phyloP scores from a whole-genome alignment of 2,113 vertebrate genomes.

The Dipodomys stephensi region DNA sequence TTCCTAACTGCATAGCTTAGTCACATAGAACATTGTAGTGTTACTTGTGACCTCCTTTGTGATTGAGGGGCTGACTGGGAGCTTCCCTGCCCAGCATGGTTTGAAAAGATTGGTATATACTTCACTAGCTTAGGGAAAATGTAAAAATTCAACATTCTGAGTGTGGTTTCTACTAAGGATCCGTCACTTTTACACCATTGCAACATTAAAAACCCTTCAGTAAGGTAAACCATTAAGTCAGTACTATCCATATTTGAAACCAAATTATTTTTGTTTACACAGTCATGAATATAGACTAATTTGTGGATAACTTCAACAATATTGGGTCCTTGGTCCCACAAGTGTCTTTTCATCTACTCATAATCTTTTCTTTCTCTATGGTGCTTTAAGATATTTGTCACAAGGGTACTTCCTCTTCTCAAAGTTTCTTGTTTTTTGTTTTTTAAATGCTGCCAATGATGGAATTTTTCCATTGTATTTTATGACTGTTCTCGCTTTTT shows the following conservation, averaged over 20 bases:
- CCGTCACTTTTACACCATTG: neutral
- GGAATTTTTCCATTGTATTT: neutral
- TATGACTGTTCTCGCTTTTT: neutral
- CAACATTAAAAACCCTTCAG: neutral
- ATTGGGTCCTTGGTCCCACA: neutral
- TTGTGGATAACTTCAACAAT: neutral
- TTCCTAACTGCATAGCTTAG: too few species aligned
- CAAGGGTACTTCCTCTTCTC: too few species aligned
- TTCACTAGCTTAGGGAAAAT: neutral
- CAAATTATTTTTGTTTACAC: neutral
- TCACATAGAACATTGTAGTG: neutral
- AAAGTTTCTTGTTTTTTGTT: too few species aligned
- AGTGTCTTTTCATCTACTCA: neutral
- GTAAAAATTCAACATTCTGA: too few species aligned
- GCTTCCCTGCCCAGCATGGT: neutral
- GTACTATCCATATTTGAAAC: neutral
- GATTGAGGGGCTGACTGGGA: neutral
- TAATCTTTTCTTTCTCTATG: neutral
- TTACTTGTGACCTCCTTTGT: too few species aligned
- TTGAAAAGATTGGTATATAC: too few species aligned
- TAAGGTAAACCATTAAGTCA: neutral
- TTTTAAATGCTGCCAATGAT: neutral
- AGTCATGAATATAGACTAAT: neutral
- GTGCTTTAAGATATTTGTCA: constrained; percentile 7
- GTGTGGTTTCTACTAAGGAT: neutral